phyloP scores from a whole-genome alignment of 2,888 invertebrate genomes.

The Pseudanteris insignis region DNA sequence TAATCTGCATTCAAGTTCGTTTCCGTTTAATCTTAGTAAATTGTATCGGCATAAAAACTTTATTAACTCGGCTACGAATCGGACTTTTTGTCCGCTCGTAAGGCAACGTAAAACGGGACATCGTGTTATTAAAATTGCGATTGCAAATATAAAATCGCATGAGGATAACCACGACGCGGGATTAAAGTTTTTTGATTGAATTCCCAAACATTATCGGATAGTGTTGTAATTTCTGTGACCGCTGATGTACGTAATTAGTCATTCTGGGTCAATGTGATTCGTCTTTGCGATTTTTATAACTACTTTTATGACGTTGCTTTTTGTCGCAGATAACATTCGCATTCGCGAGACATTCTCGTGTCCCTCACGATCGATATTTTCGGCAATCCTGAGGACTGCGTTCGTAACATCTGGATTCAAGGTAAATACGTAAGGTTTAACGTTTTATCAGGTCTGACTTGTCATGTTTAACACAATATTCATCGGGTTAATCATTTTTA shows the following conservation, averaged over 20 bases:
- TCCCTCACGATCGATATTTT: conserved; percentile 9
- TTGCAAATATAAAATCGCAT: conserved; percentile 3
- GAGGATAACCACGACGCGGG: not conserved
- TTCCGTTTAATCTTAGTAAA: conserved; percentile 41
- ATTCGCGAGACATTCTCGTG: no score
- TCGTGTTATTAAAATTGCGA: conserved; percentile 12
- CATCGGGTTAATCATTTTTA: no score
- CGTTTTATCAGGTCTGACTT: no score
- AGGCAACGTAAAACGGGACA: conserved; percentile 1
- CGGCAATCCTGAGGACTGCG: no score
- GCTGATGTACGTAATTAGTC: conserved; percentile 8
- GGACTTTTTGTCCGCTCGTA: conserved; percentile 6
- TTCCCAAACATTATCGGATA: not conserved
- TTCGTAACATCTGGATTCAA: not conserved
- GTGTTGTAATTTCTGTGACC: conserved; percentile 2
- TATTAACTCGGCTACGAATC: conserved; percentile 35
- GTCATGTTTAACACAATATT: no score
- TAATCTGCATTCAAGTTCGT: conserved; percentile 43
- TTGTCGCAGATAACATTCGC: no score
- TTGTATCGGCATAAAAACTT: conserved; percentile 38
- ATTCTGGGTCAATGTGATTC: conserved; percentile 10
- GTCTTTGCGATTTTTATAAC: not conserved
- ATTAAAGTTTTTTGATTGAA: conserved; percentile 9
- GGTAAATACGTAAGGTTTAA: no score
- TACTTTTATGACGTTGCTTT: not conserved